These are phyloP conservation scores for Trochalopteron elliotii DNA, from an alignment of 2,113 vertebrate genomes.

Conservation along the genomic window DNA sequence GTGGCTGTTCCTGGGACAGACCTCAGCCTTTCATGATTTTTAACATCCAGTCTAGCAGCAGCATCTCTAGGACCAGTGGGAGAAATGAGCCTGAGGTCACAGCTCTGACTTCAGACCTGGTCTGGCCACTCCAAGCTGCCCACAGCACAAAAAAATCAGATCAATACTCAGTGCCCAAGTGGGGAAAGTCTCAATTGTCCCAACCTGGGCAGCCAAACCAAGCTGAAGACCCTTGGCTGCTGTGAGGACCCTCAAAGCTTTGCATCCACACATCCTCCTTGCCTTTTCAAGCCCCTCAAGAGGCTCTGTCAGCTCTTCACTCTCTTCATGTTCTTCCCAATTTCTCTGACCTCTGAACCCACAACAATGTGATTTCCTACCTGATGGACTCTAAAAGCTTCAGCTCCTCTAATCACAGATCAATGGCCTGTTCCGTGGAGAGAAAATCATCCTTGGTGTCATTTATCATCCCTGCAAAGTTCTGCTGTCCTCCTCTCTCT, in stretches of 20 bases:
- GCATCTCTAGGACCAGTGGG: not conserved
- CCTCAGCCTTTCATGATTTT: not conserved
- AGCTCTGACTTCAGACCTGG: not conserved
- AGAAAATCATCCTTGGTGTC: not conserved
- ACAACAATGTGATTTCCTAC: not conserved
- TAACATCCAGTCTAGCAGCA: not conserved
- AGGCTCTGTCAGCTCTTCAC: not conserved
- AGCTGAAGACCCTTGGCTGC: not conserved
- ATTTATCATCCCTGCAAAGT: not conserved
- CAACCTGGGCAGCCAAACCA: not conserved
- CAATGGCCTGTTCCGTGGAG: not conserved
- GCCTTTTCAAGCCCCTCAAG: not conserved
- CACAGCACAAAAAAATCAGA: not conserved
- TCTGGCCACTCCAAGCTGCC: not conserved
- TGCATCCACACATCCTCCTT: fast-evolving
- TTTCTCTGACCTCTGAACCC: conserved; percentile 2
- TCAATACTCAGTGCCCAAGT: not conserved
- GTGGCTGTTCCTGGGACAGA: not conserved
- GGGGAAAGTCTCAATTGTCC: not conserved
- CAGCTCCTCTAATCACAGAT: conserved; percentile 41
- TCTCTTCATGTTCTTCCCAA: fast-evolving
- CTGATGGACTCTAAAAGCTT: conserved; percentile 32
- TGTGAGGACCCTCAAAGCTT: not conserved
- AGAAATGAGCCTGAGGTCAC: not conserved
- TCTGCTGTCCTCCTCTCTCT: fast-evolving